A percentile compares a stretch with the other conserved stretches of the same genome.
These are phyloP conservation scores for Drosophila mercatorum DNA, from an alignment of 2,888 invertebrate genomes.

Conservation along the genomic window DNA sequence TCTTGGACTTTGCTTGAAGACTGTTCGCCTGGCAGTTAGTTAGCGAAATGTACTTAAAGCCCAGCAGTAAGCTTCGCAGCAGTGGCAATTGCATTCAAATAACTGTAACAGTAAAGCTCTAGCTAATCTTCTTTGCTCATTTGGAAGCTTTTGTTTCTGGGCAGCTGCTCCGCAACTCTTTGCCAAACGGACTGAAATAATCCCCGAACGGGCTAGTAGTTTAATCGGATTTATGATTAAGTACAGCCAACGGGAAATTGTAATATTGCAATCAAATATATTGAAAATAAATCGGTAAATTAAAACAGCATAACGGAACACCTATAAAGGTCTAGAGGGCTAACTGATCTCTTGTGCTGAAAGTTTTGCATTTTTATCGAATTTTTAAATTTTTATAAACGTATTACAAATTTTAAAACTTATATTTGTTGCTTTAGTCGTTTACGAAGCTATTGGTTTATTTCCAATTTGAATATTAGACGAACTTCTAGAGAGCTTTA, in stretches of 20 bases:
- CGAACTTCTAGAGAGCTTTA: too few relatives aligned
- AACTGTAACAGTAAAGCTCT: conserved; percentile 50
- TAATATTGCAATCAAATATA: background rate
- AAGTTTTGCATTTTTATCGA: too few relatives aligned
- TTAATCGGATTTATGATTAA: background rate
- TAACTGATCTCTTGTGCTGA: too few relatives aligned
- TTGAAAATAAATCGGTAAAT: too few relatives aligned
- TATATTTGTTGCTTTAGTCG: too few relatives aligned
- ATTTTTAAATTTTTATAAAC: too few relatives aligned
- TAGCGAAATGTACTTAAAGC: conserved; percentile 52
- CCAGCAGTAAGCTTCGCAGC: conserved; percentile 34
- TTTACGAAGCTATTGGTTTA: too few relatives aligned
- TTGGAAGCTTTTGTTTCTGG: conserved; percentile 22
- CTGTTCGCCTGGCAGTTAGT: conserved; percentile 15
- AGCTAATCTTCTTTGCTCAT: conserved; percentile 36
- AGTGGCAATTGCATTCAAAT: conserved; percentile 59
- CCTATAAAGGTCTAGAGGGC: too few relatives aligned
- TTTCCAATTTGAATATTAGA: too few relatives aligned
- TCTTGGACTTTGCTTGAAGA: conserved; percentile 23
- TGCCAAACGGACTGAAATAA: conserved; percentile 16
- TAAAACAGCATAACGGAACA: too few relatives aligned
- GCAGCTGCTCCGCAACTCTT: conserved; percentile 17
- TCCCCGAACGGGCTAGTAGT: background rate
- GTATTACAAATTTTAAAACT: too few relatives aligned
- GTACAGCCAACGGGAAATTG: background rate